A percentile compares a stretch with the other conserved stretches of the same genome.
phyloP scores from a whole-genome alignment of 2,888 invertebrate genomes.

The Lamellibrachia satsuma region DNA sequence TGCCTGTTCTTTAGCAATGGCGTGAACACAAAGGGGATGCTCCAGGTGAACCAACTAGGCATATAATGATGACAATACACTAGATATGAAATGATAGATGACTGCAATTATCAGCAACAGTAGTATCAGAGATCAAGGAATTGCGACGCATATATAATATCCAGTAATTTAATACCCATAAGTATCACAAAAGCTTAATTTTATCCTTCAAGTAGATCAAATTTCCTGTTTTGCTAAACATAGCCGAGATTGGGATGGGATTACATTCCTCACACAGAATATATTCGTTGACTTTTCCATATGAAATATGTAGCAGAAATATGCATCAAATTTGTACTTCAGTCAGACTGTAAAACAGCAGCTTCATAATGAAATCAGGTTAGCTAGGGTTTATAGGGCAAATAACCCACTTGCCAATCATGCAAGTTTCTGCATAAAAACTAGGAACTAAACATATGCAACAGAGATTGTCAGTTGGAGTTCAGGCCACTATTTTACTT shows the following conservation, averaged over 20 bases:
- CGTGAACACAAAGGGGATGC: background rate
- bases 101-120: conserved; percentile 4
- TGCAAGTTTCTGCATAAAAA: no score
- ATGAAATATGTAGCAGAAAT: background rate
- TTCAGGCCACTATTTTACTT: background rate
- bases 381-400: background rate
- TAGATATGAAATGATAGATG: background rate
- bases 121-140: background rate
- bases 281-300: background rate
- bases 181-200: background rate
- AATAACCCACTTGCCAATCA: background rate
- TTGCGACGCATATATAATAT: background rate
- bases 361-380: background rate
- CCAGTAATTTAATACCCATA: background rate
- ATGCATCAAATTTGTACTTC: background rate
- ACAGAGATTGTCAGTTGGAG: background rate
- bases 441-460: no score
- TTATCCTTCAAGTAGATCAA: background rate
- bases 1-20: background rate
- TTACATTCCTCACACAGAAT: background rate
- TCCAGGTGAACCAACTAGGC: background rate
- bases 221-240: background rate
- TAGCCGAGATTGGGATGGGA: background rate
- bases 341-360: background rate
- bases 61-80: background rate